Conservation (phyloP, 2,888 invertebrate genomes). For the Reticulitermes lucifugus region DNA sequence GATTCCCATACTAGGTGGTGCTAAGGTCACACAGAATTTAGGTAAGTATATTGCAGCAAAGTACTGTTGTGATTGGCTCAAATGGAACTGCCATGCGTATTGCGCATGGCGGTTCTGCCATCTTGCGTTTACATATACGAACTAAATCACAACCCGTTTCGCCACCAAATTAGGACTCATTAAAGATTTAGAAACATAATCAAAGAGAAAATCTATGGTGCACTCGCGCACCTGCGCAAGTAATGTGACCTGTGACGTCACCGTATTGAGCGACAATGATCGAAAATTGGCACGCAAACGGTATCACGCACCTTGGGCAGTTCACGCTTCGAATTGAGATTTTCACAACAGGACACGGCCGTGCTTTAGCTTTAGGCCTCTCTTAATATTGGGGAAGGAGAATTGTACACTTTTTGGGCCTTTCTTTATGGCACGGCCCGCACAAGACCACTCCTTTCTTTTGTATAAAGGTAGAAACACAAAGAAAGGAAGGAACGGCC, state of each 20-base stretch:
- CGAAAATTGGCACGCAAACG: constrained; percentile 44
- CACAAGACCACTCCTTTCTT: constrained; percentile 34
- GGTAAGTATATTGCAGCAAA: neutral
- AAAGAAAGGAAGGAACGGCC: constrained; percentile 4
- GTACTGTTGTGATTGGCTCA: neutral
- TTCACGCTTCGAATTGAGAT: constrained; percentile 23
- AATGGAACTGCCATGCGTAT: neutral
- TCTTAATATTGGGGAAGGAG: neutral
- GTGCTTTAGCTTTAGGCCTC: neutral
- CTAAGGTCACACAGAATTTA: constrained; percentile 9
- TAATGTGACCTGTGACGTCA: constrained; percentile 54
- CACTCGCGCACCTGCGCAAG: constrained; percentile 54
- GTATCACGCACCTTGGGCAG: constrained; percentile 35
- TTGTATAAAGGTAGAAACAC: constrained; percentile 7
- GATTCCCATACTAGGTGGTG: constrained; percentile 26
- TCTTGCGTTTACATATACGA: constrained; percentile 16
- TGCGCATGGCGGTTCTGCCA: constrained; percentile 1
- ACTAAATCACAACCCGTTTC: neutral
- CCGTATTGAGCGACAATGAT: constrained; percentile 53
- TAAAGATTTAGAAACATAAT: constrained; percentile 43
- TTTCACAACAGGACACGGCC: too few species aligned
- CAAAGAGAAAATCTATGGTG: constrained; percentile 53
- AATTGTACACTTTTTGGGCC: neutral
- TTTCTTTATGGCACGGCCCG: neutral
- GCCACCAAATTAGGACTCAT: constrained; percentile 38